phyloP scores from a whole-genome alignment of 2,888 invertebrate genomes.

The Fragum sueziense region DNA sequence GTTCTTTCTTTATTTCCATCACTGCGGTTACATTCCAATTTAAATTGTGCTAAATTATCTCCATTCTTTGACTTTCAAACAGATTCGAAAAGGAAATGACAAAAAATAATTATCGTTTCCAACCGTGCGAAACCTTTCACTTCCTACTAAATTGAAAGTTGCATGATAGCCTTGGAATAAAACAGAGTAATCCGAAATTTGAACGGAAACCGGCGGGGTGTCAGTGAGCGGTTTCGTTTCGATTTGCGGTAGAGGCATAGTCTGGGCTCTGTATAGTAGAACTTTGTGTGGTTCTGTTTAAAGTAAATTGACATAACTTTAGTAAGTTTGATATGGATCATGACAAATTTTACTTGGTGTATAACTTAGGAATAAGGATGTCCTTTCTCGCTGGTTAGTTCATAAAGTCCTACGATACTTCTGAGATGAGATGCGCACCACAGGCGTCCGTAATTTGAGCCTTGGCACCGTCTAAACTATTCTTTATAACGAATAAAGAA shows the following conservation, averaged over 20 bases:
- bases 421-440: too few species aligned
- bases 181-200: conserved; percentile 5
- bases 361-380: too few species aligned
- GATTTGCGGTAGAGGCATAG: not conserved
- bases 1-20: conserved; percentile 71
- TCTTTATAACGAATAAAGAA: too few species aligned
- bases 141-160: conserved; percentile 37
- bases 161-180: not conserved
- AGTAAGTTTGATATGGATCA: too few species aligned
- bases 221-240: conserved; percentile 1
- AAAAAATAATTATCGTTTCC: conserved; percentile 19
- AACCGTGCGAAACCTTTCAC: conserved; percentile 28
- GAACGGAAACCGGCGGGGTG: conserved; percentile 10
- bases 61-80: not conserved
- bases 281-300: too few species aligned
- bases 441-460: too few species aligned
- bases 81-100: conserved; percentile 4
- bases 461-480: too few species aligned
- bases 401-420: too few species aligned
- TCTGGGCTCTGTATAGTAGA: too few species aligned
- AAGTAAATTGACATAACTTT: too few species aligned
- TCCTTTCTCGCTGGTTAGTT: too few species aligned
- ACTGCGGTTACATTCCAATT: conserved; percentile 25
- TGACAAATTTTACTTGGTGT: too few species aligned
- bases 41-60: conserved; percentile 9